Percentiles rank a stretch among this genome's conserved stretches.
Evolutionary conservation across 2,888 invertebrate species (phyloP).

Genomic region (Phymatocera aterrima): DNA sequence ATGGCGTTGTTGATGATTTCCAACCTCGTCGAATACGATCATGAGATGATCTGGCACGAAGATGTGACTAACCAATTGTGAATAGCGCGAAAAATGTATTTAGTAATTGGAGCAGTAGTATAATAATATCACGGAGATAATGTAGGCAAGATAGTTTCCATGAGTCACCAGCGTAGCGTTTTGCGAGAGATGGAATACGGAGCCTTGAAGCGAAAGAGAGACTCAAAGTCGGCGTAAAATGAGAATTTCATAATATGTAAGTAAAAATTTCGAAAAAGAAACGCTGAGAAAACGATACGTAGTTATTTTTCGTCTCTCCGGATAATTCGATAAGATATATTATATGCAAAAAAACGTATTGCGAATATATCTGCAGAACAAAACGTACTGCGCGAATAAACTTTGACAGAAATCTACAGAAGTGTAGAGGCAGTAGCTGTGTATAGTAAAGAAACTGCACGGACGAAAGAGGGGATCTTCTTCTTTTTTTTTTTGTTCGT

Average conservation of each 20-base stretch:
- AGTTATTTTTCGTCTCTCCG: not conserved
- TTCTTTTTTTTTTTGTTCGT: conserved; percentile 1
- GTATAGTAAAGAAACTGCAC: not conserved
- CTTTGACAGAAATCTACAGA: conserved; percentile 2
- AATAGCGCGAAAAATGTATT: conserved; percentile 58
- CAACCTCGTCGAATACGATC: conserved; percentile 37
- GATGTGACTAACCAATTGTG: conserved; percentile 62
- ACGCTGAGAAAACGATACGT: too few species aligned
- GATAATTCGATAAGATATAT: not conserved
- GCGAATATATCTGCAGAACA: not conserved
- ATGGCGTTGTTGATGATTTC: conserved; percentile 18
- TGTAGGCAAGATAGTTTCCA: conserved; percentile 50
- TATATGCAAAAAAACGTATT: not conserved
- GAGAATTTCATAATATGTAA: not conserved
- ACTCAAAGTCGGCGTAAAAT: not conserved
- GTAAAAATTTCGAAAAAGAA: not conserved
- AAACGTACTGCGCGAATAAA: too few species aligned
- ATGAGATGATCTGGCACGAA: conserved; percentile 33
- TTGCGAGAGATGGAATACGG: not conserved
- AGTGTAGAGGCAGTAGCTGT: not conserved
- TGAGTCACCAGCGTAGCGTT: conserved; percentile 55
- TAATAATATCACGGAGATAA: conserved; percentile 57
- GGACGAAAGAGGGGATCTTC: not conserved
- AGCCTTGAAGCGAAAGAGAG: conserved; percentile 4
- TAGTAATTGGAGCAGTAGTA: conserved; percentile 61